phyloP scores from a whole-genome alignment of 1,140 invertebrate species.

The Polypedilum pembai region DNA sequence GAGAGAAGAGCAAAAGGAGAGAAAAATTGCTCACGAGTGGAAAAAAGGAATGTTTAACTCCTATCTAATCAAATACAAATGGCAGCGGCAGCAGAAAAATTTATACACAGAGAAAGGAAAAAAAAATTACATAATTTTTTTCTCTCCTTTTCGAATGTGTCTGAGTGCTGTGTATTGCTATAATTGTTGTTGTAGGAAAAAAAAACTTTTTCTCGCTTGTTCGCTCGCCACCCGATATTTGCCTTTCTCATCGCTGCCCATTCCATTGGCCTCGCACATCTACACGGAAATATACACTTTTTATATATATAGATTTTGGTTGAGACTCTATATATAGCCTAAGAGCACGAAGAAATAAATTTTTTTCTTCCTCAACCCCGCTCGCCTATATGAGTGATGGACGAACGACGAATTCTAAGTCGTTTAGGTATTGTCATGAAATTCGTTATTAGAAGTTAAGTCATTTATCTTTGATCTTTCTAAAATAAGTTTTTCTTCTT shows the following conservation, averaged over 20 bases:
- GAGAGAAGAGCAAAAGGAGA: not conserved
- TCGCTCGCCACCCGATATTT: not conserved
- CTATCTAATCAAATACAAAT: constrained; percentile 27
- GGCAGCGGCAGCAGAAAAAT: constrained; percentile 14
- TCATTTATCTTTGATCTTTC: constrained; percentile 12
- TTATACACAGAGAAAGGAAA: not conserved
- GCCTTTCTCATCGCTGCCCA: not conserved
- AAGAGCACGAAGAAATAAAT: not conserved
- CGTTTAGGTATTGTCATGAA: not conserved
- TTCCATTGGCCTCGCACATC: not conserved
- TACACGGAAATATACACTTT: not conserved
- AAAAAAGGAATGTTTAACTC: constrained; percentile 21
- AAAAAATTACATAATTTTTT: constrained; percentile 27
- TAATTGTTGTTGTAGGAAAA: constrained; percentile 26
- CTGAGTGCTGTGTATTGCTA: constrained; percentile 20
- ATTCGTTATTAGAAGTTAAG: constrained; percentile 16
- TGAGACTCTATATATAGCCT: not conserved
- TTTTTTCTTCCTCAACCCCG: too few relatives aligned
- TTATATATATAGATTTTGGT: constrained; percentile 7
- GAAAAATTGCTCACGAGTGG: not conserved
- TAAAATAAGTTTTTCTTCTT: too few relatives aligned
- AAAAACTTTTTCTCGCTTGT: not conserved
- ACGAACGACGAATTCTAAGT: not conserved
- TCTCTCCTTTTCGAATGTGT: constrained; percentile 16
- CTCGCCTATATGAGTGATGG: not conserved